Conservation (phyloP, 2,113 vertebrate species). For the Austrofundulus limnaeus region DNA sequence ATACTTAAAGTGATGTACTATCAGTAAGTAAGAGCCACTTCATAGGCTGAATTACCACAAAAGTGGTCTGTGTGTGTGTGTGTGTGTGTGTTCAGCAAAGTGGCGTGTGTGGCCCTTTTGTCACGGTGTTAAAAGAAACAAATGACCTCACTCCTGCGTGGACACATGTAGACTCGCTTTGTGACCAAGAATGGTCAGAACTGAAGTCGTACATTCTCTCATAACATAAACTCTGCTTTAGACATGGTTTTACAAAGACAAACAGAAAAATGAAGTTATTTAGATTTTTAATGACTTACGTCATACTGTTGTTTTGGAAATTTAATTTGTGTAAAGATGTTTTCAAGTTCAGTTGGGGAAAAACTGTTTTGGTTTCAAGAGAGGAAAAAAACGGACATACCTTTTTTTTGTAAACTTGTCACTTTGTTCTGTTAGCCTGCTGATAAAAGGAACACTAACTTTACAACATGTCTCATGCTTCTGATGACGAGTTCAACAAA, state of each 20-base stretch:
- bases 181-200: constrained; percentile 56
- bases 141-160: constrained; percentile 51
- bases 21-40: constrained; percentile 6
- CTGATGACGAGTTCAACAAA: background rate
- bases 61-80: constrained; percentile 9
- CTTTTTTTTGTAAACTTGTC: constrained; percentile 38
- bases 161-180: constrained; percentile 26
- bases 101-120: constrained; percentile 36
- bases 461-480: constrained; percentile 13
- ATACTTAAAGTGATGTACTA: constrained; percentile 2
- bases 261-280: background rate
- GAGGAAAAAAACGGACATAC: constrained; percentile 27
- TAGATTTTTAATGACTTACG: background rate
- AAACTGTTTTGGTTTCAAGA: constrained; percentile 24
- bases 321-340: background rate
- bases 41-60: constrained; percentile 4
- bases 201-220: constrained; percentile 18
- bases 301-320: background rate
- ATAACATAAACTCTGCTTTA: too few species aligned
- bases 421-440: constrained; percentile 11
- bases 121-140: constrained; percentile 54
- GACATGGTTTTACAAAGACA: background rate
- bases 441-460: constrained; percentile 45
- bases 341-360: background rate
- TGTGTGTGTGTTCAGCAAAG: constrained; percentile 31